Base-by-base conservation (phyloP, 2,113 vertebrate genomes). In the Aix galericulata region DNA sequence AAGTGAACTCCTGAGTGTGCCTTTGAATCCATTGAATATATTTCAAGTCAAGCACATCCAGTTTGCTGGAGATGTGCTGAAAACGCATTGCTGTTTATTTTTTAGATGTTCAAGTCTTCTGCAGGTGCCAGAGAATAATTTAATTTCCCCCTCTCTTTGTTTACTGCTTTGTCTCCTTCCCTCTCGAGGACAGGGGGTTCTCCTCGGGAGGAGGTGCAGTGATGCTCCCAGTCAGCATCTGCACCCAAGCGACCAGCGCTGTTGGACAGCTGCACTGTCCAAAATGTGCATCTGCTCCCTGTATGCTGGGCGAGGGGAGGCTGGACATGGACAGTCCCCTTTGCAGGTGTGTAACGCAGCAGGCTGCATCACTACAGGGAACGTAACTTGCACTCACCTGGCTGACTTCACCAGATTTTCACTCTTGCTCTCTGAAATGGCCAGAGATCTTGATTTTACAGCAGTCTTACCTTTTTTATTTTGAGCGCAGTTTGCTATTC, bases 161-260 rank as follows among this genome's bases (percentile, higher is more conserved):
- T 59, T 20, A 17, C 27, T 36, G 72, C 20, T 40, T 74, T 52
- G 11, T 38, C 16, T 31, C 58, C 23, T 13, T 29, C 18, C n/a
- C 21, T 50, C 21, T 48, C 17, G 56, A 38, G 13, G 63, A 26
- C 31, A 42, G 73, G 38, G 50, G 34, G 11, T 29, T 20, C 6
- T 84, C 16, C 26, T 17, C 38, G 13, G 25, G 10, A 12, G 11
- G 32, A 31, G 31, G 22, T 25, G 52, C 42, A 3, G 1, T 21
- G 42, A 16, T 6, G 9, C 8, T 71, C 32, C 75, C 20, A 1
- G 2, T 21, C 13, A 20, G 22, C 15, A 2, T 0, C 6, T 34
- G 52, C 22, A 6, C 0, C 32, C 66, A 12, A 8, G 32, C 0
- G 1, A 26, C 17, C 26, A 10, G 32, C 15, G 17, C 8, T 32